Evolutionary conservation across 1,140 invertebrate species (phyloP), one percentile per base, ranked within the genome.

Genomic region (Eupristina koningsbergeri): DNA sequence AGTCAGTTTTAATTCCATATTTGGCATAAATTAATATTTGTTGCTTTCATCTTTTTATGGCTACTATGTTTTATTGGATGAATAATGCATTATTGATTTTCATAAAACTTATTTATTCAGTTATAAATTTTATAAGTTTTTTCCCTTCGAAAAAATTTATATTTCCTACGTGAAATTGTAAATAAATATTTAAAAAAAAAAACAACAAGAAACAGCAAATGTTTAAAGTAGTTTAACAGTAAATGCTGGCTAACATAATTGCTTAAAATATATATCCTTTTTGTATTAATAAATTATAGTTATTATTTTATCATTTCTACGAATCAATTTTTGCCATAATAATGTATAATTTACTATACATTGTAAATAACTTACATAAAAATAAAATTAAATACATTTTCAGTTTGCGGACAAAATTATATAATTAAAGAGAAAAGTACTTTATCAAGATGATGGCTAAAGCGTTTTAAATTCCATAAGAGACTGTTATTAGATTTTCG

Each of bases 381-480:
- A 36, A 67, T 31, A 17, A 22, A 41, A 41, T n/a, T n/a, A n/a
- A n/a, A n/a, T n/a, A n/a, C n/a, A n/a, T 71, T 71, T n/a, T 41
- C 8, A 36, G 19, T 71, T 71, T 11, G 0, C 26, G 7, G 22
- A 41, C 3, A n/a, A n/a, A n/a, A n/a, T n/a, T n/a, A 41, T 71
- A n/a, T 41, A 71, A 71, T 71, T 41, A 71, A 71, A n/a, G 39
- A 41, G 67, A 71, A 71, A 71, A 71, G 22, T 71, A 71, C 26
- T 71, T 71, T 0, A 41, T 39, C 8, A 41, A 26, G 36, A 41
- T 41, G 6, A 31, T 13, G 19, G 64, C 17, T 71, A 15, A n/a
- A 41, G 8, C 19, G 5, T 71, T 71, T 41, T 1, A 11, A 45
- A 11, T 45, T 45, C 67, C n/a, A 0, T 41, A n/a, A 71, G 26